Percentiles rank a stretch among this genome's conserved stretches.
phyloP scores from a whole-genome alignment of 2,888 invertebrate species.

The Conistra vaccinii region DNA sequence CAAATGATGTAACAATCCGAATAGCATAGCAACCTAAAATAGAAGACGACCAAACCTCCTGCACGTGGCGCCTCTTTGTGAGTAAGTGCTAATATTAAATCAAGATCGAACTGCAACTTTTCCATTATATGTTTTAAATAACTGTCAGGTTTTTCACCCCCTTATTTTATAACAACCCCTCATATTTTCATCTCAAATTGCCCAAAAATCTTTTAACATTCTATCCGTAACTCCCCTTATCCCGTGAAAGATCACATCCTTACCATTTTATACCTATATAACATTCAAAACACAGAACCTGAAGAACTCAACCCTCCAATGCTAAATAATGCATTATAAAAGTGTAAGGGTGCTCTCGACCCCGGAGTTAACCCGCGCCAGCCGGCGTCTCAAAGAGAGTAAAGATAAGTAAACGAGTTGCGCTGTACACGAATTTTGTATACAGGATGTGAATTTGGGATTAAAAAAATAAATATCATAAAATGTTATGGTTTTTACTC shows the following conservation, averaged over 20 bases:
- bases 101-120: neutral
- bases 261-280: constrained; percentile 39
- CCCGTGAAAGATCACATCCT: constrained; percentile 19
- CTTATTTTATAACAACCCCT: neutral
- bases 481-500: neutral
- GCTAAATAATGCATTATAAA: constrained; percentile 83
- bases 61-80: neutral
- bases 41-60: too few relatives aligned
- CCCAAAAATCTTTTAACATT: neutral
- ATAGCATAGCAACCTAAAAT: neutral
- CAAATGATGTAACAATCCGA: neutral
- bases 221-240: neutral
- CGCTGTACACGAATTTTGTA: constrained; percentile 66
- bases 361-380: constrained; percentile 60
- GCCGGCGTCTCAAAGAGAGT: constrained; percentile 76
- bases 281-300: constrained; percentile 48
- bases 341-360: constrained; percentile 71
- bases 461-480: neutral
- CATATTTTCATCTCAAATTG: neutral
- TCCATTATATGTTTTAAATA: too few relatives aligned
- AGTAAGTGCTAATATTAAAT: neutral
- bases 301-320: constrained; percentile 65
- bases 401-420: constrained; percentile 85
- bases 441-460: constrained; percentile 72
- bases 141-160: neutral